These are phyloP conservation scores for Scrobipalpa costella DNA, from an alignment of 2,888 invertebrate species.

Conservation along the genomic window DNA sequence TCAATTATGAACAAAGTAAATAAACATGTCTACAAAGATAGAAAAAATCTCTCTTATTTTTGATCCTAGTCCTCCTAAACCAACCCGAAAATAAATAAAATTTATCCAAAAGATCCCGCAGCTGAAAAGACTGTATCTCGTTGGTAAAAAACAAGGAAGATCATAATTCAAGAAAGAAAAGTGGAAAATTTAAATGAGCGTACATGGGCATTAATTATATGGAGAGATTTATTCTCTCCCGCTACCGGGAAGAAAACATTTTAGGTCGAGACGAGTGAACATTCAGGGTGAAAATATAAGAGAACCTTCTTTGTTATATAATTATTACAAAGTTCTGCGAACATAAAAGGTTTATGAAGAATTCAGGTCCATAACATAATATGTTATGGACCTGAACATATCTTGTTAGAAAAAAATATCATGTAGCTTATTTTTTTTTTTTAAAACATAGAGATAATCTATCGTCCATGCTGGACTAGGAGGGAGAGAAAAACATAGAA, in stretches of 20 bases:
- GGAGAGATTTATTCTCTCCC: constrained; percentile 25
- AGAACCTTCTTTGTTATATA: not conserved
- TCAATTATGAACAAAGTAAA: too few relatives aligned
- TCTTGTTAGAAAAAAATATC: too few relatives aligned
- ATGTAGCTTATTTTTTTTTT: too few relatives aligned
- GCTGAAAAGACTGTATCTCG: not conserved
- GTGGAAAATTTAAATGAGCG: constrained; percentile 29
- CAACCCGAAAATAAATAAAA: not conserved
- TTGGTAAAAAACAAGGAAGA: constrained; percentile 8
- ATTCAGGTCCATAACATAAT: too few relatives aligned
- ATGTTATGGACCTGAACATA: too few relatives aligned
- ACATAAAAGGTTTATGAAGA: too few relatives aligned
- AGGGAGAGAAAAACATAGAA: too few relatives aligned
- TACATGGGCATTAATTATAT: constrained; percentile 28
- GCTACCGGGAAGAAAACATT: constrained; percentile 16
- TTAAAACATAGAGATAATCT: too few relatives aligned
- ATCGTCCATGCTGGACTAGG: too few relatives aligned
- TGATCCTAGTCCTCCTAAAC: not conserved
- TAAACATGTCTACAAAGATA: too few relatives aligned
- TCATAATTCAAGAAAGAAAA: constrained; percentile 23
- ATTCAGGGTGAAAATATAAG: constrained; percentile 17
- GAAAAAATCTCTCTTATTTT: too few relatives aligned
- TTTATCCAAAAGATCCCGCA: not conserved
- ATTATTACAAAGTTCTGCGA: too few relatives aligned
- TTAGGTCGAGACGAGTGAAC: constrained; percentile 23